A percentile compares a stretch with the other conserved stretches of the same genome.
Evolutionary conservation across 2,888 invertebrate genomes (phyloP).

Genomic region (Tetramorium bicarinatum): DNA sequence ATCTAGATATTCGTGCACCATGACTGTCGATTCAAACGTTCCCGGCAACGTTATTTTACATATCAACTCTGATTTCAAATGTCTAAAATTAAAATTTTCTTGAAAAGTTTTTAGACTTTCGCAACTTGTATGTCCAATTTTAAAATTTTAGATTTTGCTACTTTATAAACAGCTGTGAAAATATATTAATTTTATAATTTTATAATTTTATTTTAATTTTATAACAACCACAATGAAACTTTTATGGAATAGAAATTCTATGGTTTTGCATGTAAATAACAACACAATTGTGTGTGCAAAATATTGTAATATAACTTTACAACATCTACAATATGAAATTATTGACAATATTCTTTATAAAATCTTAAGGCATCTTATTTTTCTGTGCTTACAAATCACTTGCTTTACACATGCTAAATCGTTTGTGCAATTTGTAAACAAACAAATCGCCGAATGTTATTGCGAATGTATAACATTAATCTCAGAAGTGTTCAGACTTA

Average conservation of each 20-base stretch:
- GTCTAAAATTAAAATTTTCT: too few species aligned
- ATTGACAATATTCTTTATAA: conserved; percentile 11
- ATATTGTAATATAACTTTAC: conserved; percentile 20
- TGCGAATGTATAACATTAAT: conserved; percentile 31
- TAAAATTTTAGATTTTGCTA: too few species aligned
- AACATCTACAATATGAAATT: conserved; percentile 15
- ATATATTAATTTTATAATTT: too few species aligned
- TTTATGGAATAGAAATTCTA: not conserved
- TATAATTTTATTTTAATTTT: not conserved
- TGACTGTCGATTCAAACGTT: not conserved
- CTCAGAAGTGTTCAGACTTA: conserved; percentile 50
- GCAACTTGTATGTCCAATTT: too few species aligned
- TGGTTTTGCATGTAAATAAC: not conserved
- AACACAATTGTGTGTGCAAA: conserved; percentile 10
- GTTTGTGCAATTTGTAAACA: conserved; percentile 42
- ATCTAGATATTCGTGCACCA: not conserved
- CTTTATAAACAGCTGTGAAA: not conserved
- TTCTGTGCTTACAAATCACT: conserved; percentile 5
- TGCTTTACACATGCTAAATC: conserved; percentile 39
- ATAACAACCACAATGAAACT: not conserved
- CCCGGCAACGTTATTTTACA: not conserved
- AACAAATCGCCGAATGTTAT: conserved; percentile 20
- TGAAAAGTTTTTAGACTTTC: too few species aligned
- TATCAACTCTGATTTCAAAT: too few species aligned
- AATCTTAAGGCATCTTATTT: conserved; percentile 22